Conservation (phyloP, 2,797 vertebrate species). For the Amniataba percoides region DNA sequence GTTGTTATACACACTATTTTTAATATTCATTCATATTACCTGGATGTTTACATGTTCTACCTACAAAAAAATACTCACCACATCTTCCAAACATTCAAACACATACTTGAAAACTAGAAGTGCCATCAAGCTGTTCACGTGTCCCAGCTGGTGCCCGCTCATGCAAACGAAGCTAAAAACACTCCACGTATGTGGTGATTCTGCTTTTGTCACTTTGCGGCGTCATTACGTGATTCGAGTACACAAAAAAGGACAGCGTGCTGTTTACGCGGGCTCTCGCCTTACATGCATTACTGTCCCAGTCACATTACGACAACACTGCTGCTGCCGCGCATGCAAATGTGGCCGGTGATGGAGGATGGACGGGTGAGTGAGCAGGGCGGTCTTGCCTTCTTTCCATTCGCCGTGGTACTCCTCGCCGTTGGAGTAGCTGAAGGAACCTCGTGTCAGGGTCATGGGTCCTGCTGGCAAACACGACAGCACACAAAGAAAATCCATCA, state of each 20-base stretch:
- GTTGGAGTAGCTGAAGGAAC: slow-evolving; percentile 95
- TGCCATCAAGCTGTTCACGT: background rate
- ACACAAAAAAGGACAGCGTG: background rate
- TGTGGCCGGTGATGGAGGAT: slow-evolving; percentile 20
- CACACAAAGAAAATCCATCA: slow-evolving; percentile 36
- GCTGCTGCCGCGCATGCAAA: slow-evolving; percentile 19
- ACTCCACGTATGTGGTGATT: slow-evolving; percentile 16
- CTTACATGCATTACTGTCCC: background rate
- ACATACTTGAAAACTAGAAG: background rate
- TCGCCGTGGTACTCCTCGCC: slow-evolving; percentile 96
- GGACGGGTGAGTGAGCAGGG: slow-evolving; percentile 23
- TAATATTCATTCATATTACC: background rate
- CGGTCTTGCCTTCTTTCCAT: slow-evolving; percentile 92
- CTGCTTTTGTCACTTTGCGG: background rate
- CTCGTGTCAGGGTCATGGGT: slow-evolving; percentile 95
- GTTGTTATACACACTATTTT: background rate
- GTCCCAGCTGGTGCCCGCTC: background rate
- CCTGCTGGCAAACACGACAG: slow-evolving; percentile 51
- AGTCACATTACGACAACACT: slow-evolving; percentile 23
- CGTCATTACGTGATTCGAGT: slow-evolving; percentile 23
- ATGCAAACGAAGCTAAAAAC: background rate
- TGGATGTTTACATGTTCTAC: background rate
- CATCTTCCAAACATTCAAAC: background rate
- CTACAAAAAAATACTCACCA: background rate
- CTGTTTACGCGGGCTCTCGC: background rate